Evolutionary conservation across 2,113 vertebrate species (phyloP), one percentile per base, ranked within the genome.

Genomic region (Tyto alba): DNA sequence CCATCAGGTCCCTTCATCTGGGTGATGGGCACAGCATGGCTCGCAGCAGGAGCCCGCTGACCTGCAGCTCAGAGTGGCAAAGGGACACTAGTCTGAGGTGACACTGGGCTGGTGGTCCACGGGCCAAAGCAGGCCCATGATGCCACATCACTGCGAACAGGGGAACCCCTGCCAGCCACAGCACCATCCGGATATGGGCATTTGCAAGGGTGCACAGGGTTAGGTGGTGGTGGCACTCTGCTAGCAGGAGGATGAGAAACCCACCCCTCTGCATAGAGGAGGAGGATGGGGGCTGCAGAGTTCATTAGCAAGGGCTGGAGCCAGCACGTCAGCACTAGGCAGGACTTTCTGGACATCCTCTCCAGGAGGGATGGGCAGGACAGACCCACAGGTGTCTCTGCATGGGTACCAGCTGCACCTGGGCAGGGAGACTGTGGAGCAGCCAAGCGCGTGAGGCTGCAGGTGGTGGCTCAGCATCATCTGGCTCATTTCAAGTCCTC

Each of bases 121-220:
- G 2, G 25, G 40, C 40, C 41, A 85, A 32, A 69, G 34, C 0
- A 2, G 5, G 22, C n/a, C 19, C 5, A 4, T 10, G n/a, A 26
- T 66, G 20, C 16, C 40, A 29, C 15, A 1, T 48, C 8, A 1
- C 85, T 41, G 69, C 34, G 23, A 80, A 71, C 32, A 63, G 69
- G 7, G 40, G 16, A 91, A 23, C 6, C 9, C 30, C 55, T 74
- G 50, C 47, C 69, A 90, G 52, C 22, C 66, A 43, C n/a, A 82
- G 38, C 47, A 47, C 26, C 4, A 1, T 25, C 41, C 34, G 32
- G 25, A 57, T 45, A 8, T 8, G 22, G 26, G 4, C 1, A 2
- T 75, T 67, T 75, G 38, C 22, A 43, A 27, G 29, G 5, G 25
- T 67, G 32, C 7, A 3, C 25, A 32, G 78, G 32, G 34, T n/a